Evolutionary conservation across 2,113 vertebrate genomes (phyloP).

Genomic region (Daphoenositta chrysoptera): DNA sequence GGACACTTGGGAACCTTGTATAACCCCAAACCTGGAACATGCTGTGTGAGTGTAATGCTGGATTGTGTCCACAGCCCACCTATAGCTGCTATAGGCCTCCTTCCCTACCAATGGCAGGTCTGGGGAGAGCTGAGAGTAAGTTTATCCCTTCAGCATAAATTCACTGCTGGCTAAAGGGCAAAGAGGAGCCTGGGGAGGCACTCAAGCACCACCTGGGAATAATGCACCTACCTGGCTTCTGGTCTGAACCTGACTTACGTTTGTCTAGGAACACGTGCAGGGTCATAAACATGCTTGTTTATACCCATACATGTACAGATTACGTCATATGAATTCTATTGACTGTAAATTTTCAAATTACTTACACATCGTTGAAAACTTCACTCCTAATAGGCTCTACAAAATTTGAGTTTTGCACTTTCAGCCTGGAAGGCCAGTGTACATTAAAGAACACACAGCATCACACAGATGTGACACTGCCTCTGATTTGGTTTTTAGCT

Average conservation of each 20-base stretch:
- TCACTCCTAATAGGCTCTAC: neutral
- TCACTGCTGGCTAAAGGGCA: neutral
- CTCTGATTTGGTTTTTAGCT: neutral
- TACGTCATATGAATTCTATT: neutral
- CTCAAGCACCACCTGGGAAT: neutral
- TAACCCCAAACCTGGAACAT: neutral
- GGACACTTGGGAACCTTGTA: neutral
- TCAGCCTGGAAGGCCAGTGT: neutral
- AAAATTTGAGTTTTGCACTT: neutral
- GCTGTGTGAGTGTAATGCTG: neutral
- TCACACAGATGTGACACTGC: neutral
- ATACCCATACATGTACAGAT: neutral
- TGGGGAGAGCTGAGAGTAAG: neutral
- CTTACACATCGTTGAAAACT: neutral
- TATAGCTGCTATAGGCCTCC: neutral
- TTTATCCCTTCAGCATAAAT: neutral
- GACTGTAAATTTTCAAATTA: neutral
- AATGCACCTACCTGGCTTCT: neutral
- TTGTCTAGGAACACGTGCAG: fast-evolving
- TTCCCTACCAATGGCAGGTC: neutral
- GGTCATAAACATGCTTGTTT: neutral
- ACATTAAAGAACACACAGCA: neutral
- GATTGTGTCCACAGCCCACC: neutral
- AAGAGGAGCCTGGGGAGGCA: neutral
- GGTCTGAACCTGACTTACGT: neutral